phyloP scores from a whole-genome alignment of 2,888 invertebrate genomes.

The Ramazzottius varieornatus region DNA sequence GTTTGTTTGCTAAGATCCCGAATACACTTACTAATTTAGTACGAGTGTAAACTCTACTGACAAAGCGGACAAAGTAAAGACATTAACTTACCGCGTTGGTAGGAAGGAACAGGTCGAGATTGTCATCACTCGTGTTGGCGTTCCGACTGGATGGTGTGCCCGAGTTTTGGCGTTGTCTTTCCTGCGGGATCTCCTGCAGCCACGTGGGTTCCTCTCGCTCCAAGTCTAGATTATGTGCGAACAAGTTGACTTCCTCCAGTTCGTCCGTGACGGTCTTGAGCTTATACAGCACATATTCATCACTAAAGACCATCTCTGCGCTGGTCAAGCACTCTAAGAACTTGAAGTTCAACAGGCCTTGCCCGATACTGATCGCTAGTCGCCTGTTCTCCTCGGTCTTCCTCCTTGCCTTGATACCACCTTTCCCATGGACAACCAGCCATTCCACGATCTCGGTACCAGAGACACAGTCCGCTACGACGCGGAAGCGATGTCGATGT shows the following conservation, averaged over 20 bases:
- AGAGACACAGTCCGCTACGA: constrained; percentile 44
- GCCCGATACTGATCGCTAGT: constrained; percentile 41
- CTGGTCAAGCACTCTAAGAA: constrained; percentile 37
- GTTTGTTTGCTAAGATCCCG: too few species aligned
- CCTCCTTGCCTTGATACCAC: too few species aligned
- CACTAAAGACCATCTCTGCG: constrained; percentile 32
- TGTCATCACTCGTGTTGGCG: too few species aligned
- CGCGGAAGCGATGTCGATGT: constrained; percentile 41
- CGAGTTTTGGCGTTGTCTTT: constrained; percentile 17
- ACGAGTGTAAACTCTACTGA: too few species aligned
- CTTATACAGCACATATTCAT: constrained; percentile 34
- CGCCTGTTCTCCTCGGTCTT: constrained; percentile 3
- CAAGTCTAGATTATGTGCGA: constrained; percentile 9
- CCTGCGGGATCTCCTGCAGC: constrained; percentile 33
- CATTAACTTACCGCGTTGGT: too few species aligned
- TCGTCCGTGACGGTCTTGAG: constrained; percentile 7
- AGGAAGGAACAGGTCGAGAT: too few species aligned
- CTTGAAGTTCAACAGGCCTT: constrained; percentile 45
- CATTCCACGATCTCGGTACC: constrained; percentile 57
- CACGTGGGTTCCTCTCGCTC: constrained; percentile 36
- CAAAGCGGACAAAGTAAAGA: too few species aligned
- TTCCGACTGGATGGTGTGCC: too few species aligned
- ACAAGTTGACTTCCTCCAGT: not conserved
- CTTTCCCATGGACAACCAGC: constrained; percentile 48
- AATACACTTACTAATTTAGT: too few species aligned